A percentile compares a stretch with the other conserved stretches of the same genome.
Conservation (phyloP, 2,797 vertebrate species). For the Macropus fuliginosus region DNA sequence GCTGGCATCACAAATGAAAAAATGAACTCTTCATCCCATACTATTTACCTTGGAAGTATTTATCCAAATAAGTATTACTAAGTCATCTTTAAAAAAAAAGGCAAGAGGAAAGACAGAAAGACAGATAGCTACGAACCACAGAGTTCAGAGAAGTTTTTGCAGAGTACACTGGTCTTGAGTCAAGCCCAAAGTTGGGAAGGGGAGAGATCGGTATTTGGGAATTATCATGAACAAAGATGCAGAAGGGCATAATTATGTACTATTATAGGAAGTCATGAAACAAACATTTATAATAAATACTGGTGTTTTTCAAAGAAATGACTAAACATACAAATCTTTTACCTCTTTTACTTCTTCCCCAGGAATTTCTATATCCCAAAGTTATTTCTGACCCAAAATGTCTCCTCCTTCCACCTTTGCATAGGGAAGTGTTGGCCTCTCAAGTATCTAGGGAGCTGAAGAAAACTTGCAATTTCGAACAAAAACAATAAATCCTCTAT, state of each 20-base stretch:
- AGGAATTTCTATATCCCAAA: conserved; percentile 54
- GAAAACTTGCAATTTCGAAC: conserved; percentile 84
- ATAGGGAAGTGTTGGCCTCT: conserved; percentile 70
- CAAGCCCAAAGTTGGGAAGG: background rate
- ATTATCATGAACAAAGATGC: no score
- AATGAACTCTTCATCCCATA: background rate
- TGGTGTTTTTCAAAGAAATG: conserved; percentile 18
- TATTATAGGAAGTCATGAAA: background rate
- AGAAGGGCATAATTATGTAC: background rate
- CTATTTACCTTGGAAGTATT: background rate
- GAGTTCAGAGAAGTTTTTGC: background rate
- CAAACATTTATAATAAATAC: background rate
- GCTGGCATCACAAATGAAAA: background rate
- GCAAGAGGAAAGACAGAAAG: background rate
- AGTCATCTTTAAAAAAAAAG: background rate
- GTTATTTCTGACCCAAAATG: conserved; percentile 48
- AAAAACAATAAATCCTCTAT: conserved; percentile 84
- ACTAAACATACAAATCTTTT: conserved; percentile 39
- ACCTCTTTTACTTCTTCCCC: background rate
- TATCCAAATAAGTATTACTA: background rate
- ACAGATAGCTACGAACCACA: background rate
- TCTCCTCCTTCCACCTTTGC: conserved; percentile 61
- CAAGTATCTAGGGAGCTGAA: conserved; percentile 76
- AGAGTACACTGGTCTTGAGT: background rate
- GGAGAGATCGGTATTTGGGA: background rate